Evolutionary conservation across 2,797 vertebrate genomes (phyloP), one percentile per base, ranked within the genome.

Genomic region (Pitangus sulphuratus): DNA sequence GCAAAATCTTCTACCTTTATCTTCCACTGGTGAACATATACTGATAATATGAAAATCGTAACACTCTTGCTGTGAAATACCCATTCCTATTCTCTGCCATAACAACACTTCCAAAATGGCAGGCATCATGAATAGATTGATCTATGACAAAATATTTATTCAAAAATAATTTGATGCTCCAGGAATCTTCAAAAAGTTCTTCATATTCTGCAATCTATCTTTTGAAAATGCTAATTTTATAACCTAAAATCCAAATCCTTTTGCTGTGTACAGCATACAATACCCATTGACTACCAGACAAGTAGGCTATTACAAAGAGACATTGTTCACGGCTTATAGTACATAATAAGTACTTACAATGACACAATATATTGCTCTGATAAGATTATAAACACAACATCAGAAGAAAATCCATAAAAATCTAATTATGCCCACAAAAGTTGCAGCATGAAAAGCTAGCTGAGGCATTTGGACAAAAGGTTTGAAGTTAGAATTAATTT

Each of bases 401-500:
- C 70, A 92, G 89, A 95, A 95, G 77, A 84, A 98, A 97, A 97
- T 95, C 81, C 70, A 96, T 97, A 86, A 91, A 96, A 97, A 83
- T 93, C 78, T 88, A 95, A 97, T 96, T 89, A 97, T 84, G 56
- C 77, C 76, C 70, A 96, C 76, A 86, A 95, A 75, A 71, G n/a
- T 95, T 71, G 91, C 33, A 95, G 92, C 87, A 89, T 80, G 83
- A 93, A 97, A 97, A 96, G 69, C 87, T 74, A 72, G 87, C 65
- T 74, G 80, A 95, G 83, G 53, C 28, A 28, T 84, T 91, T 89
- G 85, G 92, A 95, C 51, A 80, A 62, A 97, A 92, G 77, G 69
- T 80, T 97, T 96, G 87, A 96, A 97, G 95, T 83, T 69, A 70
- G 93, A 95, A 96, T 93, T 98, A 84, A 94, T 97, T 97, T 97